Evolutionary conservation across 2,888 invertebrate species (phyloP).

Genomic region (Thymelicus lineola): DNA sequence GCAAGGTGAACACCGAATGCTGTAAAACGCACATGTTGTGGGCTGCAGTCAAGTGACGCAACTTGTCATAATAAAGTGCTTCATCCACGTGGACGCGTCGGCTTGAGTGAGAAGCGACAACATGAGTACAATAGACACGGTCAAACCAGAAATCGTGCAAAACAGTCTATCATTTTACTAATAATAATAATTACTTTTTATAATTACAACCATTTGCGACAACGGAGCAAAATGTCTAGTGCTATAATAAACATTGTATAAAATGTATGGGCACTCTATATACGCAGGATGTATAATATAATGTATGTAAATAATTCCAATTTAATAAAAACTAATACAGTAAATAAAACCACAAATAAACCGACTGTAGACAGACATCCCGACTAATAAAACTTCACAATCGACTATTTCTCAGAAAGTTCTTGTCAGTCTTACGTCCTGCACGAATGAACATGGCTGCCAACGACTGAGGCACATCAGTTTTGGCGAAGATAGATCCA

Average conservation of each 20-base stretch:
- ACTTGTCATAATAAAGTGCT: slow-evolving; percentile 77
- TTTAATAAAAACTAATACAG: slow-evolving; percentile 19
- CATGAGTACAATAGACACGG: slow-evolving; percentile 53
- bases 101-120: slow-evolving; percentile 58
- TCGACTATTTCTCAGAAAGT: slow-evolving; percentile 58
- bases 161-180: slow-evolving; percentile 82
- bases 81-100: slow-evolving; percentile 38
- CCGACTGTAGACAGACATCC: slow-evolving; percentile 63
- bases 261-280: slow-evolving; percentile 69
- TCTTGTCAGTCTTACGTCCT: slow-evolving; percentile 76
- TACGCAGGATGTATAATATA: slow-evolving; percentile 64
- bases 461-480: slow-evolving; percentile 32
- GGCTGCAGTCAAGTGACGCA: slow-evolving; percentile 46
- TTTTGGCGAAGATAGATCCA: slow-evolving; percentile 24
- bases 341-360: slow-evolving; percentile 23
- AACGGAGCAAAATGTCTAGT: slow-evolving; percentile 81
- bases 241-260: slow-evolving; percentile 70
- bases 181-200: slow-evolving; percentile 72
- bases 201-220: slow-evolving; percentile 82
- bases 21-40: slow-evolving; percentile 53
- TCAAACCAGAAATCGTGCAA: slow-evolving; percentile 75
- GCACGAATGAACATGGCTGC: slow-evolving; percentile 50
- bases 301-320: slow-evolving; percentile 54
- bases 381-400: slow-evolving; percentile 53
- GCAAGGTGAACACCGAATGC: slow-evolving; percentile 61